These are phyloP conservation scores for Diglossa cyanea DNA, from an alignment of 2,797 vertebrate species.

Conservation along the genomic window DNA sequence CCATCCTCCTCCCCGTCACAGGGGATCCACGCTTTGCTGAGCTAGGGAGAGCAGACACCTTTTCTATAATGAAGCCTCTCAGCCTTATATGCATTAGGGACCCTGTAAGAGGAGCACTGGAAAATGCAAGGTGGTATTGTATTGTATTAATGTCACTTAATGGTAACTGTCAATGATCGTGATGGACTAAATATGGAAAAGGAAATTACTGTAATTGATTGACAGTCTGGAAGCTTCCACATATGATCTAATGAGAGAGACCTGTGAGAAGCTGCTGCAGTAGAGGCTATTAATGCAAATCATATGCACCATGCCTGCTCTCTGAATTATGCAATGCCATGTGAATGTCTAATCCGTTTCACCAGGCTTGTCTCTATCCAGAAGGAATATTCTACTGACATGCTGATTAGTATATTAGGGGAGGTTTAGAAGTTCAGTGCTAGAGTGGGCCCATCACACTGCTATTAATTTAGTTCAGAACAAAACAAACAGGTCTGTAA, in stretches of 20 bases:
- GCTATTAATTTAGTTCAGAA: constrained; percentile 75
- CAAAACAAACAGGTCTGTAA: constrained; percentile 67
- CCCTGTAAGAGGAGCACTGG: constrained; percentile 37
- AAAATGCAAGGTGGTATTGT: constrained; percentile 73
- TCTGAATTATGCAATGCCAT: constrained; percentile 80
- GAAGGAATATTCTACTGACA: constrained; percentile 71
- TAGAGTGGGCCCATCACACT: constrained; percentile 31
- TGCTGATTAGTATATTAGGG: constrained; percentile 76
- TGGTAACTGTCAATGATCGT: constrained; percentile 77
- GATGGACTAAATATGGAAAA: constrained; percentile 82
- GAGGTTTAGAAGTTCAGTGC: constrained; percentile 74
- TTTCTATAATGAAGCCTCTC: constrained; percentile 45
- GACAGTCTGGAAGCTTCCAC: constrained; percentile 79
- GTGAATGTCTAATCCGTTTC: constrained; percentile 77
- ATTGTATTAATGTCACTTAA: constrained; percentile 81
- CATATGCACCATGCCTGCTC: constrained; percentile 71
- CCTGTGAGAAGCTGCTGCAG: constrained; percentile 66
- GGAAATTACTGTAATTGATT: constrained; percentile 82
- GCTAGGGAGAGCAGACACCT: background rate
- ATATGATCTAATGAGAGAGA: constrained; percentile 76
- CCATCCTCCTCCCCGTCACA: background rate
- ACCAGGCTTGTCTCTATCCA: constrained; percentile 75
- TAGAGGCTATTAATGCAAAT: constrained; percentile 80
- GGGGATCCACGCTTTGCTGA: background rate
- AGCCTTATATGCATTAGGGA: constrained; percentile 51